These are phyloP conservation scores for Petrolisthes cinctipes DNA, from an alignment of 2,888 invertebrate species.

Conservation along the genomic window DNA sequence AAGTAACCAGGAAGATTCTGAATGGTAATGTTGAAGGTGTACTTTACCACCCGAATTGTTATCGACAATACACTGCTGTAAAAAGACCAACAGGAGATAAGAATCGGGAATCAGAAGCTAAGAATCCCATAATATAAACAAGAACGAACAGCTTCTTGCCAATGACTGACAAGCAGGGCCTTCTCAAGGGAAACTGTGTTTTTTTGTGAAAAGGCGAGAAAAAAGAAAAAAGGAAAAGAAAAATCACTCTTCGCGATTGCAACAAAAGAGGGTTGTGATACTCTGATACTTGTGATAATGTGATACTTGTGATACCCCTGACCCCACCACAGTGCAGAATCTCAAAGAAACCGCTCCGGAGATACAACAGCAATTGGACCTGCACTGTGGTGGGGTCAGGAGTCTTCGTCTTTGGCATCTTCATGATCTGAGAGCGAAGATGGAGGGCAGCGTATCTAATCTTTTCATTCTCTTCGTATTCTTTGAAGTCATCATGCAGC, in stretches of 20 bases:
- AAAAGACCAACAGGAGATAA: constrained; percentile 28
- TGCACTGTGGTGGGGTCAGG: constrained; percentile 8
- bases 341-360: constrained; percentile 25
- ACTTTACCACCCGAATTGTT: too few relatives aligned
- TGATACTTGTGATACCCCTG: too few relatives aligned
- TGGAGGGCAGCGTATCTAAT: constrained; percentile 10
- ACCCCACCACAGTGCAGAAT: too few relatives aligned
- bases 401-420: constrained; percentile 4
- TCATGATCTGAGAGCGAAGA: constrained; percentile 15
- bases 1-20: too few relatives aligned
- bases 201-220: constrained; percentile 31
- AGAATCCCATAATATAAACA: constrained; percentile 25
- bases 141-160: constrained; percentile 34
- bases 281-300: too few relatives aligned
- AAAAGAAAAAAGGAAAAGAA: constrained; percentile 36
- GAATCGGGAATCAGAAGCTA: constrained; percentile 18
- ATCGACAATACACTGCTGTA: constrained; percentile 31
- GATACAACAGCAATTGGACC: constrained; percentile 19
- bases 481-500: constrained; percentile 5
- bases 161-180: constrained; percentile 35
- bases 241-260: constrained; percentile 29
- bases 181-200: constrained; percentile 29
- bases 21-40: too few relatives aligned
- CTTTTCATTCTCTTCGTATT: constrained; percentile 25
- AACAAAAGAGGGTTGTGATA: constrained; percentile 36